These are phyloP conservation scores for Graphium colonna DNA, from an alignment of 2,888 invertebrate species.

Conservation along the genomic window DNA sequence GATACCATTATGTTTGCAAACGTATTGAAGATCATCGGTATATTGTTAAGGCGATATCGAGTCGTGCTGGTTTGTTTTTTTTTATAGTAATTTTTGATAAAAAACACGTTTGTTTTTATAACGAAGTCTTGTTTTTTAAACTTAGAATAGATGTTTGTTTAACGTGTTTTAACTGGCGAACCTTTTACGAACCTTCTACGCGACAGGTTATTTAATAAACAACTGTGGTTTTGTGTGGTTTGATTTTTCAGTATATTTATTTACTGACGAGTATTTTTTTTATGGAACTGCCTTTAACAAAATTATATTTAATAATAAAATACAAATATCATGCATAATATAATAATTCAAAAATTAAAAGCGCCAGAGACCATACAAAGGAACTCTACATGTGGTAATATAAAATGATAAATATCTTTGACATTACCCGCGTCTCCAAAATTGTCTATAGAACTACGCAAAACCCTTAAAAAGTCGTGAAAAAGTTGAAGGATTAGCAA, in stretches of 20 bases:
- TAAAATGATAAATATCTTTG: neutral
- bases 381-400: too few species aligned
- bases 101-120: neutral
- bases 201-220: neutral
- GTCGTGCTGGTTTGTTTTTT: neutral
- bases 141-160: neutral
- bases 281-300: too few species aligned
- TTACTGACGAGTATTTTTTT: too few species aligned
- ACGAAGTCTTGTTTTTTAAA: neutral
- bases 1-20: too few species aligned
- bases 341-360: too few species aligned
- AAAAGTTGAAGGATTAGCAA: neutral
- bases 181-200: neutral
- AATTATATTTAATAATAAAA: too few species aligned
- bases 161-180: neutral
- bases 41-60: neutral
- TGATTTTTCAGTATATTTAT: too few species aligned
- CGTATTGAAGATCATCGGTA: neutral
- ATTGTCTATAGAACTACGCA: neutral
- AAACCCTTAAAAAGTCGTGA: slow-evolving; percentile 3
- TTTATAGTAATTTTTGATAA: neutral
- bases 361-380: too few species aligned
- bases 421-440: neutral
- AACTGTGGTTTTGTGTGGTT: too few species aligned
- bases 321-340: too few species aligned